Conservation (phyloP, 2,797 vertebrate genomes). For the Myotis pilosus region DNA sequence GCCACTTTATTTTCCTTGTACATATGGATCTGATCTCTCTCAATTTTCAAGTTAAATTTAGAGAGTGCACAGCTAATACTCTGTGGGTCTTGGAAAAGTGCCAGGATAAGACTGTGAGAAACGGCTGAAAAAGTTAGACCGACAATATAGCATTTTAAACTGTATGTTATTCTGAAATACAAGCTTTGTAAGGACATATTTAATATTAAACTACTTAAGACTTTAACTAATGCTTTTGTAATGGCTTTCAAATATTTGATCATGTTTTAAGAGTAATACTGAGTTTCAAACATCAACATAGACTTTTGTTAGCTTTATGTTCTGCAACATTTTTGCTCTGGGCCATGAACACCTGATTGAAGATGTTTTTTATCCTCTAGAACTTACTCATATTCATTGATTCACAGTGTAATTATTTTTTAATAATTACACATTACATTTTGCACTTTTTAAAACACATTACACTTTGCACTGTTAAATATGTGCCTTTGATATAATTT, state of each 20-base stretch:
- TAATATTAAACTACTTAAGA: conserved; percentile 38
- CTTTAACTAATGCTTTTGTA: conserved; percentile 12
- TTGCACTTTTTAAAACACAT: not conserved
- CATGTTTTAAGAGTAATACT: conserved; percentile 42
- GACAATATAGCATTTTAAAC: conserved; percentile 44
- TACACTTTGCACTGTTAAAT: not conserved
- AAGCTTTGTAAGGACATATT: conserved; percentile 55
- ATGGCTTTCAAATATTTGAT: conserved; percentile 35
- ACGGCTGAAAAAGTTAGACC: conserved; percentile 18
- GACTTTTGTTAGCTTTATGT: conserved; percentile 46
- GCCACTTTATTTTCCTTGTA: conserved; percentile 64
- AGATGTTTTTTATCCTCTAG: not conserved
- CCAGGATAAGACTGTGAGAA: conserved; percentile 57
- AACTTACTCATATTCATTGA: not conserved
- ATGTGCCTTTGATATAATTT: not conserved
- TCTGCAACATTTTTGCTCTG: not conserved
- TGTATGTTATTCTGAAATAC: not conserved
- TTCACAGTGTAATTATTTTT: not conserved
- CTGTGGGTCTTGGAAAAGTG: conserved; percentile 70
- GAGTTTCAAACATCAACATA: conserved; percentile 35
- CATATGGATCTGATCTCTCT: conserved; percentile 66
- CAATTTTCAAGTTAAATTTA: conserved; percentile 69
- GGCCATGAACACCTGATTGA: not conserved
- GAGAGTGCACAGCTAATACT: conserved; percentile 64
- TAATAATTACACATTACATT: not conserved